phyloP scores from a whole-genome alignment of 2,113 vertebrate genomes.

The Nothobranchius furzeri region DNA sequence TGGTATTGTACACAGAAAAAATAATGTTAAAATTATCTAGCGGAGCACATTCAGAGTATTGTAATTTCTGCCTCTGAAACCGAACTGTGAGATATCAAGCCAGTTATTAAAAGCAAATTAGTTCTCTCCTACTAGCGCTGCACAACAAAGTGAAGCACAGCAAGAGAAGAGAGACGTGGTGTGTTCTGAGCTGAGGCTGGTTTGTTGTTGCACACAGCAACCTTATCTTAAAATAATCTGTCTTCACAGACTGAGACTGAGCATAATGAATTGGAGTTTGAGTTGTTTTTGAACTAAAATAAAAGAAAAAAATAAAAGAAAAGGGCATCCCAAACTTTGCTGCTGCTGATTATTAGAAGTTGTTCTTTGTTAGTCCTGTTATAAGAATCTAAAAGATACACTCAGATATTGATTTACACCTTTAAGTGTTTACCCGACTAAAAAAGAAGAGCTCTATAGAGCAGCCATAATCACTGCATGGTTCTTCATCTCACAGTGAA shows the following conservation, averaged over 20 bases:
- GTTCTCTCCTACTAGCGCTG: slow-evolving; percentile 16
- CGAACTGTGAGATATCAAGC: slow-evolving; percentile 33
- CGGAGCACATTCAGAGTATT: slow-evolving; percentile 32
- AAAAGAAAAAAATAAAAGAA: background rate
- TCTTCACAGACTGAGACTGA: background rate
- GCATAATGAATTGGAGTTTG: slow-evolving; percentile 23
- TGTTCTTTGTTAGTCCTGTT: slow-evolving; percentile 39
- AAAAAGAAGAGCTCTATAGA: background rate
- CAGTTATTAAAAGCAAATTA: slow-evolving; percentile 50
- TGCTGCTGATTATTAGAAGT: slow-evolving; percentile 28
- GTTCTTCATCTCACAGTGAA: no score
- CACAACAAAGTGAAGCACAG: slow-evolving; percentile 11
- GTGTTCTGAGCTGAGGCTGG: background rate
- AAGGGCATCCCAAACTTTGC: slow-evolving; percentile 20
- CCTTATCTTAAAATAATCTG: slow-evolving; percentile 14
- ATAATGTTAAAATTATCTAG: slow-evolving; percentile 37
- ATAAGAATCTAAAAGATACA: slow-evolving; percentile 19
- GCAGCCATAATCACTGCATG: background rate
- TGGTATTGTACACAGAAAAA: slow-evolving; percentile 41
- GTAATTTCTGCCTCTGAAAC: slow-evolving; percentile 36
- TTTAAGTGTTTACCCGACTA: slow-evolving; percentile 11
- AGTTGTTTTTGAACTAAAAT: slow-evolving; percentile 1
- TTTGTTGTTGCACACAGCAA: slow-evolving; percentile 11
- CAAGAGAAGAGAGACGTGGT: slow-evolving; percentile 10
- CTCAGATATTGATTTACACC: slow-evolving; percentile 39